A percentile compares a stretch with the other conserved stretches of the same genome.
phyloP scores from a whole-genome alignment of 2,888 invertebrate species.

The Noctua janthina region DNA sequence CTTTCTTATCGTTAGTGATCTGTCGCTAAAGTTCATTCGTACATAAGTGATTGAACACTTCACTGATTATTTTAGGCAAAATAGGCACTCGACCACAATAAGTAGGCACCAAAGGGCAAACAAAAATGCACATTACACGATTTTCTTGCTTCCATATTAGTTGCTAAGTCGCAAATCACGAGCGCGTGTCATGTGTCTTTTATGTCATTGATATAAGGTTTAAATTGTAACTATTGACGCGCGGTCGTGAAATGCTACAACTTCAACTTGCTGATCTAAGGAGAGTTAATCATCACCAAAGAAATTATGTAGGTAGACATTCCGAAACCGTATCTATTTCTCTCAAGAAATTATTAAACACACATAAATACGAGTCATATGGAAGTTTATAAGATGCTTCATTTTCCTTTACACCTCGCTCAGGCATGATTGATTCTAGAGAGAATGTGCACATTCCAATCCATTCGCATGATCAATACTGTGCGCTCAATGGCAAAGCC shows the following conservation, averaged over 20 bases:
- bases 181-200: not conserved
- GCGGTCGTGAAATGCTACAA: not conserved
- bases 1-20: constrained; percentile 63
- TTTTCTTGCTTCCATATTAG: constrained; percentile 1
- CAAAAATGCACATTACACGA: constrained; percentile 8
- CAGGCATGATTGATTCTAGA: not conserved
- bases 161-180: not conserved
- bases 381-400: constrained; percentile 1
- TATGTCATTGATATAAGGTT: not conserved
- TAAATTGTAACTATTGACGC: not conserved
- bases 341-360: constrained; percentile 12
- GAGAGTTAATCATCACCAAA: not conserved
- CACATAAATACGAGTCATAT: not conserved
- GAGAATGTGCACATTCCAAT: constrained; percentile 5
- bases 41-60: constrained; percentile 68
- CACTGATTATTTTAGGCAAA: constrained; percentile 66
- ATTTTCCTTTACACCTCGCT: not conserved
- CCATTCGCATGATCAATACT: constrained; percentile 1
- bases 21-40: constrained; percentile 49
- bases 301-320: not conserved
- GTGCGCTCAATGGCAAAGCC: constrained; percentile 15
- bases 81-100: constrained; percentile 67
- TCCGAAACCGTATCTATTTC: constrained; percentile 4
- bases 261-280: not conserved
- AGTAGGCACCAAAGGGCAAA: constrained; percentile 62